Evolutionary conservation across 2,797 vertebrate species (phyloP), one percentile per base, ranked within the genome.

Genomic region (Alcedo atthis): DNA sequence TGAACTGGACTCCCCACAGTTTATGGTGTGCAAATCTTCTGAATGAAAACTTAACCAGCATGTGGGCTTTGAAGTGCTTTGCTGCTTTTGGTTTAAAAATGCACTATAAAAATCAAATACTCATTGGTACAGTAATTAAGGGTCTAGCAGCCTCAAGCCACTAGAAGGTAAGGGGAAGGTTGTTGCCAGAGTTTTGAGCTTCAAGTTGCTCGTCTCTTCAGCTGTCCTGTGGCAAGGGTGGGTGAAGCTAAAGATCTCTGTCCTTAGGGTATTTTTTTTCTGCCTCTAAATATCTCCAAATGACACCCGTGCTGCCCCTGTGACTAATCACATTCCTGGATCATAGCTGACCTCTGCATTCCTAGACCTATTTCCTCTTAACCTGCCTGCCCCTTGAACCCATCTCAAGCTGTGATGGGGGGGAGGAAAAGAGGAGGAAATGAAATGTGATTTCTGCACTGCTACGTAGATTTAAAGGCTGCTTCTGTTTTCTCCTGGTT

Each of bases 281-380:
- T 92, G 91, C 77, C 92, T 90, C 57, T 74, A 12, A 75, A 16
- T 88, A 22, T 93, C 77, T 88, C 70, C 25, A 28, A 77, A 55
- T 85, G 93, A 30, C 81, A 89, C 68, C 92, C 64, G 1, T 35
- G 45, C 74, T 94, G 95, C 82, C 86, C 83, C 91, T 95, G 11
- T 96, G 95, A 90, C 86, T 88, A 95, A 92, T 96, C 69, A 8
- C 85, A 68, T 95, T 92, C 91, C 95, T 71, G 90, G 89, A 25
- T 81, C 81, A 16, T 10, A 66, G 90, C 88, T 97, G 95, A 96
- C 96, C 96, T 49, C 68, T 87, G 73, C 90, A 91, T 93, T 81
- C 82, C 86, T 10, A 43, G 73, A 51, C 85, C 94, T 68, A 8
- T 37, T 81, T 84, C 70, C 86, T 77, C 83, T 91, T 75, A 93